Evolutionary conservation across 2,113 vertebrate genomes (phyloP), one percentile per base, ranked within the genome.

Genomic region (Sander lucioperca): DNA sequence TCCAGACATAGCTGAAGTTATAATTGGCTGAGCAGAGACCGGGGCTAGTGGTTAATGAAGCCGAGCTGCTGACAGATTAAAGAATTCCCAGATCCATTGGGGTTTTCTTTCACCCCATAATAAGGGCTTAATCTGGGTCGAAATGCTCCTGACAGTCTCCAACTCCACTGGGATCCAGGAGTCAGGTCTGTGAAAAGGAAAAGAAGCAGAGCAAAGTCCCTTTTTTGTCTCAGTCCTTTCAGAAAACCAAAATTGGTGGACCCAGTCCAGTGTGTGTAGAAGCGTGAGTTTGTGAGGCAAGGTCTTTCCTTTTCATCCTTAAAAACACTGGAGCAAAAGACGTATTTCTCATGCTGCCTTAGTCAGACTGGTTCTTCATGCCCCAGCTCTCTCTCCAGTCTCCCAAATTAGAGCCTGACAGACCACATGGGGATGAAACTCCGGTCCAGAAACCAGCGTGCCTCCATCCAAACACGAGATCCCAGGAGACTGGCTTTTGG

Each of bases 331-430:
- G 19, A 47, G 71, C 36, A 74, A 50, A 84, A 66, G 5, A 16
- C n/a, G 45, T 23, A 54, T 58, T 85, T 58, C 65, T 58, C 30
- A 30, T 53, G 59, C 75, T 39, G 84, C 25, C 15, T 65, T 66
- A 33, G 77, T 80, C 73, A 15, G 12, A 33, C 73, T 59, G 77
- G 53, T 64, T 65, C 50, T 50, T 45, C 50, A 36, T 71, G 64
- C 27, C 27, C 58, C 23, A 30, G 73, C 77, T 81, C 80, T 80
- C 21, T 27, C 57, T 56, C 21, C 18, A 47, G 36, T 59, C 77
- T 86, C 66, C 58, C 54, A 89, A 92, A 89, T 86, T 69, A 91
- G 74, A 86, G 68, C 72, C 66, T 56, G 71, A 72, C 70, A 43
- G 81, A 74, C 86, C 83, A 77, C 89, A 85, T 54, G 76, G 68